phyloP scores from a whole-genome alignment of 2,888 invertebrate species.

The Drosophila mettleri region DNA sequence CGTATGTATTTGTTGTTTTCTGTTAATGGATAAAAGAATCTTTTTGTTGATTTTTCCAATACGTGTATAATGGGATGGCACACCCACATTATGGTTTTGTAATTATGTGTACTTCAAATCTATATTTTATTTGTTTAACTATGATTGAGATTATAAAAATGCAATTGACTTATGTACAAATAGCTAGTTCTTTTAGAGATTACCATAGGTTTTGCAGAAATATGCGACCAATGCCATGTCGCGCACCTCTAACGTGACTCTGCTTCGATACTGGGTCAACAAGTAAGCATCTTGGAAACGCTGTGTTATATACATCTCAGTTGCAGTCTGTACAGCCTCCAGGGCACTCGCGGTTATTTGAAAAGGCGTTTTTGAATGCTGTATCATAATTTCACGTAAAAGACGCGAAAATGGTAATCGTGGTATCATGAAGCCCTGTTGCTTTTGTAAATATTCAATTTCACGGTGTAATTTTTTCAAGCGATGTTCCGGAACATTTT shows the following conservation, averaged over 20 bases:
- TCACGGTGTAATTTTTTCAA: constrained; percentile 15
- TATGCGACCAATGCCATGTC: constrained; percentile 85
- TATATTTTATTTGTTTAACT: no score
- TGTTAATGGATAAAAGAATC: no score
- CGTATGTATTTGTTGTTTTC: no score
- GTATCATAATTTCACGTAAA: constrained; percentile 84
- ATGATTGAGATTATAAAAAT: no score
- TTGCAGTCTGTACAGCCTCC: constrained; percentile 85
- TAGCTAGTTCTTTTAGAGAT: not conserved
- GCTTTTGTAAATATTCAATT: constrained; percentile 51
- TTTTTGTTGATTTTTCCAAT: no score
- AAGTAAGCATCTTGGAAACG: constrained; percentile 86
- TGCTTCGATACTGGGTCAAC: constrained; percentile 85
- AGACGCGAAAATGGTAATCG: constrained; percentile 85
- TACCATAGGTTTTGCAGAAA: constrained; percentile 40
- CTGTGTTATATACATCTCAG: constrained; percentile 86
- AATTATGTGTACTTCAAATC: no score
- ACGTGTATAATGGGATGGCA: no score
- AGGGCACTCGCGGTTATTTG: constrained; percentile 84
- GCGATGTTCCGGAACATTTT: constrained; percentile 24
- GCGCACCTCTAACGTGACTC: constrained; percentile 85
- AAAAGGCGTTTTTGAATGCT: constrained; percentile 23
- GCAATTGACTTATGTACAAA: not conserved
- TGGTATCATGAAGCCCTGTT: constrained; percentile 82
- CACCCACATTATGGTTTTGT: no score